Base-by-base conservation (phyloP, 2,797 vertebrate genomes). In the Pipistrellus kuhlii region DNA sequence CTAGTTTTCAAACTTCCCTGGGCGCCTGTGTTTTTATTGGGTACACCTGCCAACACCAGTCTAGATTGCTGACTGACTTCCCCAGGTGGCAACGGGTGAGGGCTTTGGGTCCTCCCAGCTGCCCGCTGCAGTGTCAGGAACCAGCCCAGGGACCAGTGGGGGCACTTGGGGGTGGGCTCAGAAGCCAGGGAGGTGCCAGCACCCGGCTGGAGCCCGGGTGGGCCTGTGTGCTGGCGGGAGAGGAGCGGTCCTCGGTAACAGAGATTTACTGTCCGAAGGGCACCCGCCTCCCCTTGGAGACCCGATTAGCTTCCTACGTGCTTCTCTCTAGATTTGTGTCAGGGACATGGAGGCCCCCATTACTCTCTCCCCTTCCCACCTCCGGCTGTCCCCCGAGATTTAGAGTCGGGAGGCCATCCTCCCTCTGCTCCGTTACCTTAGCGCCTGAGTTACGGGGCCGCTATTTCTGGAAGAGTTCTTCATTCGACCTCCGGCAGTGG, bases 381-480 rank as follows among this genome's bases (percentile, higher is more conserved):
- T 0, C 71, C 66, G 10, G 5, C 66, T 12, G n/a, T 66, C 62
- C 93, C 86, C 85, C 57, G 92, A 95, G 95, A 95, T 94, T 94
- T 88, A 97, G 87, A 95, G 88, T 51, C 85, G 13, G 80, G 91
- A 89, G 30, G 55, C 0, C 27, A 35, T 89, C 86, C 94, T 73
- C 66, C 77, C 57, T 46, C 71, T 0, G 0, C 71, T 68, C 92
- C 93, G 71, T 93, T 88, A 90, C 93, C 84, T 93, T 75, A 94
- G 92, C 4, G 8, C 88, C 96, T 96, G 93, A 95, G 72, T 90
- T 96, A 88, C 57, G 0, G 90, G 94, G 82, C 85, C 82, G 75
- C 93, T 84, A 95, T 85, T 88, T 83, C 71, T 53, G 2, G 27
- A 90, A 53, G 75, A 90, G 90, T 95, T 97, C 90, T 96, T 95